These are phyloP conservation scores for Mechanitis mazaeus DNA, from an alignment of 2,888 invertebrate species.

Conservation along the genomic window DNA sequence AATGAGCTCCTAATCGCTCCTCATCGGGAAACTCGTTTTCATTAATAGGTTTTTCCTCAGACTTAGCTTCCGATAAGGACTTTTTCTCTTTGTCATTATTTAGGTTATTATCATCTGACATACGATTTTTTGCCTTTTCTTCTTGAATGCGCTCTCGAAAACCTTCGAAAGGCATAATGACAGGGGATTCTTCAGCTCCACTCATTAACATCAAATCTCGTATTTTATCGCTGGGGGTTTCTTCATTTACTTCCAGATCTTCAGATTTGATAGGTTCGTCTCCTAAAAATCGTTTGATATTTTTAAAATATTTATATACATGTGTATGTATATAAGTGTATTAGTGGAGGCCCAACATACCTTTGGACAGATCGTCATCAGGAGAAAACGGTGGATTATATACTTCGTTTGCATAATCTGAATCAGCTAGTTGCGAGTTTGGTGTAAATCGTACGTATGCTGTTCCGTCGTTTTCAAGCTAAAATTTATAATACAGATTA, in stretches of 20 bases:
- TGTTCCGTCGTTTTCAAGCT: constrained; percentile 81
- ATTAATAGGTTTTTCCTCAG: constrained; percentile 36
- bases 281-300: constrained; percentile 14
- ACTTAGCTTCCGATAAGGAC: constrained; percentile 50
- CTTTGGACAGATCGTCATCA: constrained; percentile 59
- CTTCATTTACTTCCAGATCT: constrained; percentile 36
- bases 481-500: constrained; percentile 16
- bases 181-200: constrained; percentile 54
- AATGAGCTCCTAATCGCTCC: constrained; percentile 70
- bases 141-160: constrained; percentile 65
- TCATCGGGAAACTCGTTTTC: constrained; percentile 57
- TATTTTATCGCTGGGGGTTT: constrained; percentile 61
- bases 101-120: constrained; percentile 34
- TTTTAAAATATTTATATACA: constrained; percentile 7
- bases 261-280: constrained; percentile 30
- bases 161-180: constrained; percentile 62
- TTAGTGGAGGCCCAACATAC: constrained; percentile 31
- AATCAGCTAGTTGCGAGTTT: constrained; percentile 76
- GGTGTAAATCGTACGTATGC: constrained; percentile 90
- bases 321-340: neutral
- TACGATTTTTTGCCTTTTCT: constrained; percentile 39
- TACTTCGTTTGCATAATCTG: constrained; percentile 87
- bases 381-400: constrained; percentile 82
- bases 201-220: constrained; percentile 58
- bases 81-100: constrained; percentile 60